Evolutionary conservation across 2,888 invertebrate genomes (phyloP), one percentile per base, ranked within the genome.

Genomic region (Teinopalpus imperialis): DNA sequence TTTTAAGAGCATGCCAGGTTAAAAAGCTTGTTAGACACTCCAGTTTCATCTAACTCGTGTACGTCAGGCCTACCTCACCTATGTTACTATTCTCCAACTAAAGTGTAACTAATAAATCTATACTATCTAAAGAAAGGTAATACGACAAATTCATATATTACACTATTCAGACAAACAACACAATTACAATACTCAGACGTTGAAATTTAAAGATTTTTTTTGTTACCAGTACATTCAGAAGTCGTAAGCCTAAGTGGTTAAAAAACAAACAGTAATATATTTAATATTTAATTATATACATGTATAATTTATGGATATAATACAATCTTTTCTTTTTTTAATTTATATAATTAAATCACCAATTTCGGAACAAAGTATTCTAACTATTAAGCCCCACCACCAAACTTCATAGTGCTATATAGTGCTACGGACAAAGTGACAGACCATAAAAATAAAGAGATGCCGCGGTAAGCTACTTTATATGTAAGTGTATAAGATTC

Each of bases 1-100:
- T 60, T 27, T 40, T 12, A 27, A 85, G 81, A 74, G 83, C 86
- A 88, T 88, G 87, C 87, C 81, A 66, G 69, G 83, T 85, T 86
- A 87, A 80, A 69, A 86, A 86, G 85, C 86, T 63, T 69, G 52
- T 66, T 76, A 69, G 64, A 74, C 74, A 74, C 54, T 56, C 45
- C 30, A 20, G 8, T 18, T 13, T n/a, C 18, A 20, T 6, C 34
- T 18, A 24, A n/a, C n/a, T n/a, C n/a, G n/a, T n/a, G n/a, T n/a
- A n/a, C n/a, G n/a, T n/a, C n/a, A 8, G 10, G 10, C 20, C 39
- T 20, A 32, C 10, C 5, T 20, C 10, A 10, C 9, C 32, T 32
- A 18, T 16, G 16, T 9, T 37, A 12, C 8, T 8, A 2, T 14
- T 13, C n/a, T n/a, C n/a, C n/a, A n/a, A n/a, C n/a, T n/a, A n/a